Base-by-base conservation (phyloP, 1,140 invertebrate species). In the Notospermus geniculatus region DNA sequence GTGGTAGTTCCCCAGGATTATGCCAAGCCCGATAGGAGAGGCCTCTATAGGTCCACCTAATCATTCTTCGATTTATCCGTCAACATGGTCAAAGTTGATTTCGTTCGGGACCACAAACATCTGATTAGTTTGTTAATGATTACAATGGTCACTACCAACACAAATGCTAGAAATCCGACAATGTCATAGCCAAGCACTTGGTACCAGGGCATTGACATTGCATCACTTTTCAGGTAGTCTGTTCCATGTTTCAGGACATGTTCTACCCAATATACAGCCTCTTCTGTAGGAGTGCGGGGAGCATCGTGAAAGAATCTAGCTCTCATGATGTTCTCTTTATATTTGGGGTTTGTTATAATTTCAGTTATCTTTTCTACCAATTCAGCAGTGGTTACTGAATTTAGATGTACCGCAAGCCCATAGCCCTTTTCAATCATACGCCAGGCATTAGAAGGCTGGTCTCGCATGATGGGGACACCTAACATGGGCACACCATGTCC, bases 401-500 rank as follows among this genome's bases (percentile, higher is more conserved):
- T 1, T 22, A 59, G 32, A 23, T 66, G 55, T 41, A 66, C 57
- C 9, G 25, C 13, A 5, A 50, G 30, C 27, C 2, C 64, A 57
- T 22, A 36, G 63, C 17, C 77, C 74, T 60, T 72, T 76, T 27
- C 71, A 41, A 59, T 66, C 57, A 77, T 74, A 30, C 77, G 41
- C 54, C 71, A 65, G 11, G 73, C 68, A 66, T 79, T 79, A 19
- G 76, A 74, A 23, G 66, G 75, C 54, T 75, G 73, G 45, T 75
- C 73, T 13, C 60, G 69, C 32, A 72, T 71, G 1, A 75, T 57
- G 15, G 73, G 73, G 22, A 75, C 63, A 5, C 63, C 66, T 19
- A 76, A 28, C 54, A 74, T 65, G 1, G 73, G 73, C 17, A 72
- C 62, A 4, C 69, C 71, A 27, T 66, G 62, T 54, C 63, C 65